Evolutionary conservation across 2,888 invertebrate species (phyloP), one percentile per base, ranked within the genome.

Genomic region (Adineta ricciae): DNA sequence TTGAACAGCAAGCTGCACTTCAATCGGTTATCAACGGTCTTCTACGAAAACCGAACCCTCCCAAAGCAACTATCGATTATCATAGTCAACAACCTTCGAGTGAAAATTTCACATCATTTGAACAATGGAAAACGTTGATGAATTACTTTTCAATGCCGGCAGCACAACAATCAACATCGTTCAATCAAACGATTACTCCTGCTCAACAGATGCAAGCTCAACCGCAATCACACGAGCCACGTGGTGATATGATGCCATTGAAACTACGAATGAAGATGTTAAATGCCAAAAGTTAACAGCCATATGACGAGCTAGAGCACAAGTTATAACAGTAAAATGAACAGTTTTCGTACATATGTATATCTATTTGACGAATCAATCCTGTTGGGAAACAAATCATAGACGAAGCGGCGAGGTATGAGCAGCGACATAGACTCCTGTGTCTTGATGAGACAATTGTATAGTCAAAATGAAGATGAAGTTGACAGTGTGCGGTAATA

Each of bases 201-300:
- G 1, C 38, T 24, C 38, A 78, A 78, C n/a, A n/a, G 11, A 46
- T 46, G 16, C 24, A 50, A 50, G 2, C 50, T 19, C 50, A 50
- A 50, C 14, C 11, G 5, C 46, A 46, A 46, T 11, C 5, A 46
- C 46, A 78, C n/a, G 78, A 78, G 41, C 21, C 78, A 24, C 38
- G 41, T 36, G 78, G 78, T 41, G 78, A 78, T 78, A 41, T 41
- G 41, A 78, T 78, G 78, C 78, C 78, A 36, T 78, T 78, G n/a
- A 78, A 78, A 78, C 41, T 78, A 78, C 78, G 78, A 36, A 41
- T 78, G 41, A 78, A 78, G 41, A 78, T 78, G 78, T 78, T 78
- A n/a, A 78, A 78, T 41, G 78, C 41, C 0, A 78, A 78, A 78
- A 78, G 41, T 78, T 78, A 78, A 36, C 0, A 64, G 19, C 14